Evolutionary conservation across 2,113 vertebrate genomes (phyloP).

Genomic region (Alligator sinensis): DNA sequence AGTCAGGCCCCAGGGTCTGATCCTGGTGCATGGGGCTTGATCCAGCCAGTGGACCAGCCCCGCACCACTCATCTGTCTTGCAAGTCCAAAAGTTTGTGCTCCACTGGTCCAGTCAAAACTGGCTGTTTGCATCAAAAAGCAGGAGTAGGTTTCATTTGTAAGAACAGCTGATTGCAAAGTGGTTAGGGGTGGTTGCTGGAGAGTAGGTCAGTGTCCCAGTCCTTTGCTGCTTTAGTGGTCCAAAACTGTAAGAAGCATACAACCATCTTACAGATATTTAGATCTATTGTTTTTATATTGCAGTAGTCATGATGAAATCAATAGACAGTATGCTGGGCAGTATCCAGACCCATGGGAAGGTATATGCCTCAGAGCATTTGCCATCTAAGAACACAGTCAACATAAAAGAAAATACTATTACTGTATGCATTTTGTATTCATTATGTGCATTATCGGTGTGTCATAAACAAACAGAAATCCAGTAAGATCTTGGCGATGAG

Average conservation of each 20-base stretch:
- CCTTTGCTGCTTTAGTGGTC: not conserved
- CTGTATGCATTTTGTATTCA: not conserved
- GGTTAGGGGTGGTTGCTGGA: not conserved
- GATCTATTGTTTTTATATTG: not conserved
- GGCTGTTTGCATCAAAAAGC: not conserved
- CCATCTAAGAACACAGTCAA: not conserved
- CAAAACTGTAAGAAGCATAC: accelerated
- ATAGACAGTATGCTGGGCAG: not conserved
- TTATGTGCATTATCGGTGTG: not conserved
- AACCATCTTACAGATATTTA: not conserved
- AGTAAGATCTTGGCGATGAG: not conserved
- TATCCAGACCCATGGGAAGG: not conserved
- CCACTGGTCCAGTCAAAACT: not conserved
- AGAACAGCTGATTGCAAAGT: not conserved
- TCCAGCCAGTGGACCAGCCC: too few relatives aligned
- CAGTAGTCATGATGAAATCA: not conserved
- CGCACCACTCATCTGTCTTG: too few relatives aligned
- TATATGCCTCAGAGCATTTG: not conserved
- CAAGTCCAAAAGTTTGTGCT: too few relatives aligned
- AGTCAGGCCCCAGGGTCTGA: too few relatives aligned
- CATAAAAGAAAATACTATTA: not conserved
- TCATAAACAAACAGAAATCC: not conserved
- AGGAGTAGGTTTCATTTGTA: not conserved
- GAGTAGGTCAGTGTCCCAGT: not conserved
- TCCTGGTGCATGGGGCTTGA: too few relatives aligned